Base-by-base conservation (phyloP, 1,140 invertebrate species). In the Drosophila ananassae region DNA sequence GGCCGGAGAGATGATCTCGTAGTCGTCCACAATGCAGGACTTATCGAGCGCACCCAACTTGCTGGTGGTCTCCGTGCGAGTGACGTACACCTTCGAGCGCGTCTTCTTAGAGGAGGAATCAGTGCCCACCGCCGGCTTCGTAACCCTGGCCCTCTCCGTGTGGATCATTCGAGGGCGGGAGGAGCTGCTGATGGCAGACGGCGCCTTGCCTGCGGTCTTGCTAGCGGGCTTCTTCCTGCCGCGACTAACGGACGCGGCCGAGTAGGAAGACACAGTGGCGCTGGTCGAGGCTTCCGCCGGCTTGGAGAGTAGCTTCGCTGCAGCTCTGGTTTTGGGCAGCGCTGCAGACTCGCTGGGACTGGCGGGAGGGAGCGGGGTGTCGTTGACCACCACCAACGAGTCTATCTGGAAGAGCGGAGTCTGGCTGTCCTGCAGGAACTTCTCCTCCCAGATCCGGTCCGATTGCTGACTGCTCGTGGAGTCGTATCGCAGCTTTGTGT, bases 151-250 rank as follows among this genome's bases (percentile, higher is more conserved):
- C 76, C 95, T 95, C 83, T 95, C 94, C 0, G 95, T 96, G 73
- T 95, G 95, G 67, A 96, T 96, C 95, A 96, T 96, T 74, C 95
- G 94, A 0, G 95, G 95, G 41, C 95, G 91, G 2, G 73, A 58
- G 6, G 34, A 21, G 21, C 44, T 57, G 4, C 44, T 44, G 17
- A 32, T 56, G n/a, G 44, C 39, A 7, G 64, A 39, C 2, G 55
- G 4, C 4, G 52, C 34, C 39, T 67, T 59, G 56, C 41, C 64
- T 44, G 34, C 47, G 21, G 73, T 47, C 24, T 74, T 75, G 24
- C 17, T 28, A 6, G 22, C 21, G 2, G 75, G 2, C 55, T 63
- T 87, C 44, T 72, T 82, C 10, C 64, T 22, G 59, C 52, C 73
- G 4, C 75, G 75, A 55, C 46, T 75, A 37, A 50, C 72, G 10